Conservation (phyloP, 2,888 invertebrate genomes). For the Lutraria lutraria region DNA sequence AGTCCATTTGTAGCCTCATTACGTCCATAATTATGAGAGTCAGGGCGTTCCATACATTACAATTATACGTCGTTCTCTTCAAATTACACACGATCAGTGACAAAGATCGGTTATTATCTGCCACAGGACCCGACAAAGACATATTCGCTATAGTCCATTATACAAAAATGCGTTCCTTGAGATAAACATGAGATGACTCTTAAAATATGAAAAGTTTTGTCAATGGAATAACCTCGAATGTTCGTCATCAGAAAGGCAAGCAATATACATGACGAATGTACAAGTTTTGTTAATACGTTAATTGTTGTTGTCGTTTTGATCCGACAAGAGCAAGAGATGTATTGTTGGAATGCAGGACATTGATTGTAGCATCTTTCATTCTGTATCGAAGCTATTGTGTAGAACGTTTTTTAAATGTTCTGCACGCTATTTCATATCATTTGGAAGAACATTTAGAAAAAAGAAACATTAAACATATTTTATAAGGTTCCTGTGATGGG, state of each 20-base stretch:
- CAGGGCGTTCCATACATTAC: constrained; percentile 16
- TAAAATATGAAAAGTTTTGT: background rate
- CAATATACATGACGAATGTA: background rate
- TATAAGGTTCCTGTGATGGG: no score
- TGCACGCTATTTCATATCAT: no score
- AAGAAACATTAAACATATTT: no score
- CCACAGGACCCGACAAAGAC: background rate
- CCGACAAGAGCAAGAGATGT: background rate
- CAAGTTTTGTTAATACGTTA: background rate
- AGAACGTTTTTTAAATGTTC: no score
- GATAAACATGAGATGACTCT: background rate
- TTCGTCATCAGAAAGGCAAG: background rate
- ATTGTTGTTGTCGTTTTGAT: background rate
- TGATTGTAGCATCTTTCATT: no score
- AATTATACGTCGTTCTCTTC: background rate
- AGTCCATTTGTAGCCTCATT: background rate
- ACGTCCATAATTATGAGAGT: background rate
- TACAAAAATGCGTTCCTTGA: background rate
- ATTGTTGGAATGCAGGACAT: no score
- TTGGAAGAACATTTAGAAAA: no score
- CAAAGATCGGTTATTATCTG: constrained; percentile 1
- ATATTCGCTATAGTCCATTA: background rate
- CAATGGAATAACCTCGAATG: background rate
- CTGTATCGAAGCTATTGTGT: no score
- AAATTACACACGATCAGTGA: constrained; percentile 10